Conservation (phyloP, 2,888 invertebrate species). For the Macaria notata region DNA sequence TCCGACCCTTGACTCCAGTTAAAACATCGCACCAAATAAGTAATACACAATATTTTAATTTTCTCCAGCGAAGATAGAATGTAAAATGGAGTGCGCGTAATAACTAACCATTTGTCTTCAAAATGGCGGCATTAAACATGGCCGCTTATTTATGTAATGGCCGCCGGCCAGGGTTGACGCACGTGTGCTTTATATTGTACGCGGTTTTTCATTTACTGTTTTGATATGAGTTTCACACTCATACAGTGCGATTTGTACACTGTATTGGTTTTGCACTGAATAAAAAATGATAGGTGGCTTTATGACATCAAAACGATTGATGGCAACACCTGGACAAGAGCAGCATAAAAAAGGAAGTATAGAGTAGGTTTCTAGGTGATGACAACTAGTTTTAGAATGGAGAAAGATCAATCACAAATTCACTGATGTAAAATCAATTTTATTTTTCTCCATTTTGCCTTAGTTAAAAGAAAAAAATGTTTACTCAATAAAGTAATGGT, state of each 20-base stretch:
- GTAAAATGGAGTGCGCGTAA: conserved; percentile 79
- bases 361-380: no score
- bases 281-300: no score
- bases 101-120: conserved; percentile 82
- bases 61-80: conserved; percentile 73
- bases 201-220: conserved; percentile 73
- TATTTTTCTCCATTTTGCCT: no score
- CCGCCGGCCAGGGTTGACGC: conserved; percentile 73
- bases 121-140: conserved; percentile 82
- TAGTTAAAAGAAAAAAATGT: no score
- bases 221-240: conserved; percentile 34
- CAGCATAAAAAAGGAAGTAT: no score
- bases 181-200: conserved; percentile 73
- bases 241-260: background rate
- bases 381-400: no score
- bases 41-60: conserved; percentile 81
- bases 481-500: no score
- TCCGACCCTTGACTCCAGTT: conserved; percentile 67
- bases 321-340: no score
- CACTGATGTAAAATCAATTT: no score
- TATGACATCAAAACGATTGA: no score
- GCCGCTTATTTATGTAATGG: conserved; percentile 81
- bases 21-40: conserved; percentile 69
- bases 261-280: background rate
- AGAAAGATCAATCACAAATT: no score